Conservation (phyloP, 2,113 vertebrate genomes). For the Riparia riparia region DNA sequence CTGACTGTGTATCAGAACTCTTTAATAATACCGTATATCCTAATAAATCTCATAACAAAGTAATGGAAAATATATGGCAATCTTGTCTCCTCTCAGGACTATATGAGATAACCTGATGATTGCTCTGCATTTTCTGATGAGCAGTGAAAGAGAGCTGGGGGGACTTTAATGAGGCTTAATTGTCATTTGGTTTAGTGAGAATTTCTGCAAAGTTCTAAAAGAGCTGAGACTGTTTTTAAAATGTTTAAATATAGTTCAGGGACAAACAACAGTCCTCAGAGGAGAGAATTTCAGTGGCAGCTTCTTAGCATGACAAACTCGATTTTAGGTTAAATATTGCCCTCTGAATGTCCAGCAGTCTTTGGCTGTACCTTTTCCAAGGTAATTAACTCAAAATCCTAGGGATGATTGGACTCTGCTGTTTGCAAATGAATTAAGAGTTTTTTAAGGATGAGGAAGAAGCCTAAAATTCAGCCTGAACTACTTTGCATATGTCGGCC, state of each 20-base stretch:
- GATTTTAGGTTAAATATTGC: neutral
- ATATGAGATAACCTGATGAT: rapidly evolving
- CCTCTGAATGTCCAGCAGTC: neutral
- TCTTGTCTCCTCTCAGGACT: neutral
- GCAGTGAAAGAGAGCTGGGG: neutral
- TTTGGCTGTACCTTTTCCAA: neutral
- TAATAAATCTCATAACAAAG: neutral
- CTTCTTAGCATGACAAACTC: neutral
- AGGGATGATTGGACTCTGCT: neutral
- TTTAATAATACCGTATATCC: neutral
- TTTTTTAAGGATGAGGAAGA: neutral
- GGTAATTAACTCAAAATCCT: neutral
- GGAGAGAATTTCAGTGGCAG: neutral
- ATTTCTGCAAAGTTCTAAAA: neutral
- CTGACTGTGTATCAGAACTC: neutral
- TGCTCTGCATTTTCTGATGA: neutral
- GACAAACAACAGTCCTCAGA: neutral
- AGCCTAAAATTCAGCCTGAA: neutral
- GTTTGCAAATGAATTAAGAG: neutral
- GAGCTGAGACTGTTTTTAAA: neutral
- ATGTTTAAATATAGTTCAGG: neutral
- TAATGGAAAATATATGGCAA: neutral
- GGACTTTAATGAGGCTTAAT: neutral
- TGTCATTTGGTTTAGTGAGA: neutral
- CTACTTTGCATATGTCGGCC: neutral